A percentile compares a stretch with the other conserved stretches of the same genome.
These are phyloP conservation scores for Climacteris rufus DNA, from an alignment of 2,113 vertebrate species.

Conservation along the genomic window DNA sequence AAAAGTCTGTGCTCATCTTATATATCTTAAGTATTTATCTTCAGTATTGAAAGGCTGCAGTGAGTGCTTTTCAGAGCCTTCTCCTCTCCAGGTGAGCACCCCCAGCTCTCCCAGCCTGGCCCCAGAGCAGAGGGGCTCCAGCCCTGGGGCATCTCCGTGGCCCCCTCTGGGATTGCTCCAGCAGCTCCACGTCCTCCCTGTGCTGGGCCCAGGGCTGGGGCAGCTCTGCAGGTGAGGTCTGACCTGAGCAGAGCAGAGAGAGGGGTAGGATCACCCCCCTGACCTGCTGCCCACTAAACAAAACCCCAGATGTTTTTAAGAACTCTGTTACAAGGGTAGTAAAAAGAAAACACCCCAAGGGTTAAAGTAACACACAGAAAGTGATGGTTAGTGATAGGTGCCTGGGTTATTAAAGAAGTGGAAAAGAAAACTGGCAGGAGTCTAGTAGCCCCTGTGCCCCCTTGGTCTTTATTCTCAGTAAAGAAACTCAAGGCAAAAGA, in stretches of 20 bases:
- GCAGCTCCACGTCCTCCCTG: background rate
- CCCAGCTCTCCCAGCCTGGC: background rate
- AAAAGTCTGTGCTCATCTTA: background rate
- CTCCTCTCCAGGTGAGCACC: background rate
- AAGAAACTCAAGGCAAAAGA: background rate
- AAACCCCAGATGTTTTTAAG: background rate
- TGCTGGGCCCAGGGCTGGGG: background rate
- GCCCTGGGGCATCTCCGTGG: background rate
- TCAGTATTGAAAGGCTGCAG: background rate
- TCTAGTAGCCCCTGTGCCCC: background rate
- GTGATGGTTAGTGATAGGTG: background rate
- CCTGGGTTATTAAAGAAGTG: background rate
- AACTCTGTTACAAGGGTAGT: background rate
- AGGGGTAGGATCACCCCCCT: background rate
- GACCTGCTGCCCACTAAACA: background rate
- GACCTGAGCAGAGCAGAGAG: background rate
- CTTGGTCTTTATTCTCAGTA: background rate
- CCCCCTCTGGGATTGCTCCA: background rate
- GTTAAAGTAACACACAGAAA: background rate
- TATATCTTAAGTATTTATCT: background rate
- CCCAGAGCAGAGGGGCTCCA: background rate
- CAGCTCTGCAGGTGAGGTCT: background rate
- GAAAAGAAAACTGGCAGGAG: background rate
- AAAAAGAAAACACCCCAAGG: background rate
- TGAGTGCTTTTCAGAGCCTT: background rate